These are phyloP conservation scores for Porphyrio hochstetteri DNA, from an alignment of 2,113 vertebrate species.

Conservation along the genomic window DNA sequence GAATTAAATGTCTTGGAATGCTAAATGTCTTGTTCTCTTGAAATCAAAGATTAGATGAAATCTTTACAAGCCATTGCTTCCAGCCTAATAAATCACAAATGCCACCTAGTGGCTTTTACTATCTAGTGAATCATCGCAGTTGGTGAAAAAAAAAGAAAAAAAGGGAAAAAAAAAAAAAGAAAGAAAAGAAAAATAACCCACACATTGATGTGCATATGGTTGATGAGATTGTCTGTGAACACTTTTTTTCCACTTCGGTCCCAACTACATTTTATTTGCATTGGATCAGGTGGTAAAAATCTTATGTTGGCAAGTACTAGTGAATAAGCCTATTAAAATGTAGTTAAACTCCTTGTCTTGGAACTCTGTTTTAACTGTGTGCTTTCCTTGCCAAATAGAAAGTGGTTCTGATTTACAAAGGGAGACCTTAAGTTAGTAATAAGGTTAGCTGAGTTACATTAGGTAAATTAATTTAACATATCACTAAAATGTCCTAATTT, in stretches of 20 bases:
- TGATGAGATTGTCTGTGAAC: not conserved
- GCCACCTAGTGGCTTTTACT: constrained; percentile 77
- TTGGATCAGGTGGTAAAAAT: not conserved
- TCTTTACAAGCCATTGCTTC: constrained; percentile 42
- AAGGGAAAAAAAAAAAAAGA: not conserved
- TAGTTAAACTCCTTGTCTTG: not conserved
- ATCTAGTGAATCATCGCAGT: not conserved
- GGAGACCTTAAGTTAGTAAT: not conserved
- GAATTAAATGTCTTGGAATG: constrained; percentile 57
- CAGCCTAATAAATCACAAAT: constrained; percentile 82
- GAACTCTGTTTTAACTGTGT: not conserved
- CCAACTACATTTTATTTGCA: not conserved
- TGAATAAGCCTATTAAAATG: constrained; percentile 6
- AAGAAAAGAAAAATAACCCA: too few species aligned
- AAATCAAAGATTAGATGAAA: constrained; percentile 49
- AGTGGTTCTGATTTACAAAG: not conserved
- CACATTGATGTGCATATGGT: not conserved
- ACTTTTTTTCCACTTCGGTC: not conserved
- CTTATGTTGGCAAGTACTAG: not conserved
- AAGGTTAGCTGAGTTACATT: not conserved
- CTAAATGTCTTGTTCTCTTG: constrained; percentile 64
- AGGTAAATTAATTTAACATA: not conserved
- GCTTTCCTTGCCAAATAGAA: not conserved
- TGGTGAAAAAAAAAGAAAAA: not conserved
- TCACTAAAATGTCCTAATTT: not conserved